Base-by-base conservation (phyloP, 2,113 vertebrate genomes). In the Machaerirhynchus nigripectus region DNA sequence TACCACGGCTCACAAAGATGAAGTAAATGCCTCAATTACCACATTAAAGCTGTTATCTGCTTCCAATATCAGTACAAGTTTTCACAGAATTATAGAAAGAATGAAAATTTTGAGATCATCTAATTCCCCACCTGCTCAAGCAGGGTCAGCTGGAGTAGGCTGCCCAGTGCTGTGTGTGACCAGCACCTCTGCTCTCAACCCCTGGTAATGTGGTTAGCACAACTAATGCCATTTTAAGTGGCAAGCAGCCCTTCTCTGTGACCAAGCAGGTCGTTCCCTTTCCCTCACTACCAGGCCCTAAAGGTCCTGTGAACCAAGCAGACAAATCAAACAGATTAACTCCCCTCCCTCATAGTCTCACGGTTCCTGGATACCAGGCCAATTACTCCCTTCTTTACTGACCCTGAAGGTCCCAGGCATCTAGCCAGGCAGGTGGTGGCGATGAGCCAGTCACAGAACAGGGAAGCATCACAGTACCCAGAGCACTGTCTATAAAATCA, bases 1-100 rank as follows among this genome's bases (percentile, higher is more conserved):
- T 44, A 78, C 14, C 1, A 10, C 0, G 0, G 50, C n/a, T 37
- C 18, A 39, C 50, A 69, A 57, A 59, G 18, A 76, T 3, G 0
- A 70, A 82, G 71, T 4, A 76, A 81, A 77, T 35, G 35, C 17
- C 35, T 68, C 73, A 16, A 12, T 18, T 3, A 61, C 19, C 18
- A 30, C 18, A 55, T 27, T 74, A 74, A 76, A 78, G 70, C 10
- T 30, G 39, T 61, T 47, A 20, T 52, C 53, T 64, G 28, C 37
- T 92, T 65, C 50, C 17, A 60, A 7, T 3, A 7, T 22, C 81
- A 59, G 33, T 33, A 76, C 8, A 57, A 60, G 37, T 44, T 73
- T 67, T 42, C 69, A 74, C 4, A 68, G 53, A 64, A 87, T 27
- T 42, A 53, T 19, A 81, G 19, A 40, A 87, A 71, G 37, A 57